A percentile compares a stretch with the other conserved stretches of the same genome.
These are phyloP conservation scores for Danio choprae DNA, from an alignment of 2,797 vertebrate species.

Conservation along the genomic window DNA sequence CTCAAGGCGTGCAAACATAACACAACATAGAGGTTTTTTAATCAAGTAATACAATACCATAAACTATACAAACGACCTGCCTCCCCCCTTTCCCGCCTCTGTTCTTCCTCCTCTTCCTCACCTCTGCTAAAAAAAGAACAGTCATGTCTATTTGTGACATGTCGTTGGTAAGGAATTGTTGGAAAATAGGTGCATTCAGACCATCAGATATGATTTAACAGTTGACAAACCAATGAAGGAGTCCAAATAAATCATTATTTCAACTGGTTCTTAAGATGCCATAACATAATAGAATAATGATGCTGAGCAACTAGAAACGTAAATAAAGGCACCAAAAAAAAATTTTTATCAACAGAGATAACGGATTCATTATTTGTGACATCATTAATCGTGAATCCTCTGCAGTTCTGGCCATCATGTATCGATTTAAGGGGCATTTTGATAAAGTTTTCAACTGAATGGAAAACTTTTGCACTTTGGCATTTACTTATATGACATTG, in stretches of 20 bases:
- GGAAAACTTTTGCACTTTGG: too few species aligned
- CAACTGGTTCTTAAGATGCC: neutral
- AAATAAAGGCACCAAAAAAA: too few species aligned
- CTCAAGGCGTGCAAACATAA: constrained; percentile 53
- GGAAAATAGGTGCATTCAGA: neutral
- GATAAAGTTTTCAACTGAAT: too few species aligned
- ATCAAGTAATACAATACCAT: constrained; percentile 79
- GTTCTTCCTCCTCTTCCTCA: constrained; percentile 84
- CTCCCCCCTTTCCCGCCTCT: constrained; percentile 85
- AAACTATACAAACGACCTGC: constrained; percentile 86
- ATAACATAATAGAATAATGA: too few species aligned
- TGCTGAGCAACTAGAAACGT: too few species aligned
- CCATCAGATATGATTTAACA: neutral
- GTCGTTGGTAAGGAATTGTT: neutral
- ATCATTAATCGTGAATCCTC: too few species aligned
- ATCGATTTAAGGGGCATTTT: too few species aligned
- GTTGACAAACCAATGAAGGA: neutral
- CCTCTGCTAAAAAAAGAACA: constrained; percentile 83
- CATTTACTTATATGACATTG: too few species aligned
- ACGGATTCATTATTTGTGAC: too few species aligned
- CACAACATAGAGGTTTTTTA: constrained; percentile 34
- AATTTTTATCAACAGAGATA: too few species aligned
- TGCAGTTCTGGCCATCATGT: too few species aligned
- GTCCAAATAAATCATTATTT: neutral
- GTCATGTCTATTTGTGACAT: constrained; percentile 67